Base-by-base conservation (phyloP, 2,888 invertebrate genomes). In the Spatulosminthurus flaviceps region DNA sequence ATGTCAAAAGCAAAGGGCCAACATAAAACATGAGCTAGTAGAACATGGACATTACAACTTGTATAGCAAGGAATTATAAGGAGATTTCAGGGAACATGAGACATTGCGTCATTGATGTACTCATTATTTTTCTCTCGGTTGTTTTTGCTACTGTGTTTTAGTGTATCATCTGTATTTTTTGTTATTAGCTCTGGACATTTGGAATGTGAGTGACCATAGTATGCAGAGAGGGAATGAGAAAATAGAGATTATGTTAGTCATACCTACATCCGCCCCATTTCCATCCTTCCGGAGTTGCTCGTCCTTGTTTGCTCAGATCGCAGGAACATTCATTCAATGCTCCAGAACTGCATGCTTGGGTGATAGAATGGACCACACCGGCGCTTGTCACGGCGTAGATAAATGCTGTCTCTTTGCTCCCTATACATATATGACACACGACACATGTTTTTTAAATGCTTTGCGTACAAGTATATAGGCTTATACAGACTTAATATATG, bases 311-410 rank as follows among this genome's bases (percentile, higher is more conserved):
- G 64, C 86, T 86, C 79, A 87, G 85, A 86, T 89, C 89, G 86
- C 91, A 91, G 81, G 89, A 88, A 86, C 91, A 91, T 84, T 90
- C 90, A 21, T 90, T 90, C 72, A 91, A 87, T 86, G 90, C 90
- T 24, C 90, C 90, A 1, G 89, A 88, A 82, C 89, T 89, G 86
- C 90, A 91, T 21, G 90, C 89, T 83, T 89, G 88, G 13, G 90
- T 90, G 42, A 91, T 89, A 7, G 90, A 88, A 85, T 90, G 89
- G 60, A 90, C 90, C 29, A 90, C 90, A 9, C 90, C 90, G 9
- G 90, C 90, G 81, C 89, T 89, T 78, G 90, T 88, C 80, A 91
- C 89, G 34, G 90, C 90, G 85, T 90, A 89, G 80, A 91, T 88
- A 86, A 90, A 91, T 1, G 90, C 90, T 24, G 90, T 89, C 86